phyloP scores from a whole-genome alignment of 2,888 invertebrate genomes.

The Lasioglossum figueresi region DNA sequence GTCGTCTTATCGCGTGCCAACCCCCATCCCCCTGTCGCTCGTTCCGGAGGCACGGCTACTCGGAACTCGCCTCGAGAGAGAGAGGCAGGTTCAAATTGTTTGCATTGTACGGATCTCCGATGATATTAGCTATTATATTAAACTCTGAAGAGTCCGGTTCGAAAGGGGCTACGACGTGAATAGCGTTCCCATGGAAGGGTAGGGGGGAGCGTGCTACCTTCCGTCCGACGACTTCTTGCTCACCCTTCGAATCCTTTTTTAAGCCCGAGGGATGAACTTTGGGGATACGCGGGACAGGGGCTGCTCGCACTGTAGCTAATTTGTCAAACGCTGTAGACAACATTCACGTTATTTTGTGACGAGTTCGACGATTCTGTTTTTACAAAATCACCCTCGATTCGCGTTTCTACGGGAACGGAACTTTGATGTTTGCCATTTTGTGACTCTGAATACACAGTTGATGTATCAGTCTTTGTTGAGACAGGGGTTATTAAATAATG shows the following conservation, averaged over 20 bases:
- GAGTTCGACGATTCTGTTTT: no score
- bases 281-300: background rate
- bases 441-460: background rate
- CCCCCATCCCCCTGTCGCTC: conserved; percentile 31
- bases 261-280: background rate
- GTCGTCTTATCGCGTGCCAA: conserved; percentile 71
- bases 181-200: conserved; percentile 42
- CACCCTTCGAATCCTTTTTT: conserved; percentile 9
- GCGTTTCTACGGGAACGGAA: no score
- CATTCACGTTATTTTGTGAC: no score
- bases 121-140: conserved; percentile 80
- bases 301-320: background rate
- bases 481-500: background rate
- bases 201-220: conserved; percentile 67
- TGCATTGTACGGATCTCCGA: conserved; percentile 78
- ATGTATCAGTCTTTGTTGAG: background rate
- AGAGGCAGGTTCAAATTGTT: conserved; percentile 76
- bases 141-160: conserved; percentile 75
- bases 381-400: no score
- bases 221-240: conserved; percentile 49
- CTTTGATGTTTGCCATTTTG: background rate
- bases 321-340: background rate
- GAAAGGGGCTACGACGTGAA: conserved; percentile 58
- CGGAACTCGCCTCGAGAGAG: conserved; percentile 32
- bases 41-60: conserved; percentile 27